Base-by-base conservation (phyloP, 2,113 vertebrate species). In the Eurypyga helias region DNA sequence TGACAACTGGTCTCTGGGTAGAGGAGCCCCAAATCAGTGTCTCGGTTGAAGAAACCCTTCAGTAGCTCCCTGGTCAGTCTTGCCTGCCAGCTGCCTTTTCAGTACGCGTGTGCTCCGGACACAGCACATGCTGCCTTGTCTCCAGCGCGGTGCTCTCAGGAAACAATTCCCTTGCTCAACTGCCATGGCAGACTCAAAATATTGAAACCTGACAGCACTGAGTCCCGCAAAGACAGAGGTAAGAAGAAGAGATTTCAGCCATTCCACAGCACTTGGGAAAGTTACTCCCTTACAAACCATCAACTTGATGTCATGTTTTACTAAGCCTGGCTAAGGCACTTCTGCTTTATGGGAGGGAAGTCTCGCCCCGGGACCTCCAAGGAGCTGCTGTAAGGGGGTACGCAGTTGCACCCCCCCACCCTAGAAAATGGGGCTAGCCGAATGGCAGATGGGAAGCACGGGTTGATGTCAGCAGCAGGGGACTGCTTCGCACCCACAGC, bases 81-180 rank as follows among this genome's bases (percentile, higher is more conserved):
- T 43, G 43, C 11, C 36, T 70, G 43, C 61, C 55, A 51, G 67
- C 41, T 85, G 76, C 19, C 67, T 69, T 62, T 51, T 60, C 62
- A 76, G 71, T 20, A 26, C 8, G 5, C 2, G 2, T 34, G 17
- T 64, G 64, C 36, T 75, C n/a, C 46, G 79, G 75, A 36, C 43
- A 19, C 41, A 25, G 65, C 69, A 41, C 17, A 4, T 3, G 13
- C 49, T 48, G 72, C 60, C 69, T 69, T 2, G 2, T 65, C 67
- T 65, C 45, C 55, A 70, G 45, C 0, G 0, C 4, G 1, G 18
- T n/a, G 48, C 9, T 67, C 58, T 38, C 24, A 6, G 36, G 28
- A 46, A 79, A 55, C 29, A 45, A 13, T 34, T 92, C 71, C 25
- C 81, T 64, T 2, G 4, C 43, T 65, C 31, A 15, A 13, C 16